Percentiles rank a stretch among this genome's conserved stretches.
These are phyloP conservation scores for Calliopsis andreniformis DNA, from an alignment of 1,140 invertebrate species.

Conservation along the genomic window DNA sequence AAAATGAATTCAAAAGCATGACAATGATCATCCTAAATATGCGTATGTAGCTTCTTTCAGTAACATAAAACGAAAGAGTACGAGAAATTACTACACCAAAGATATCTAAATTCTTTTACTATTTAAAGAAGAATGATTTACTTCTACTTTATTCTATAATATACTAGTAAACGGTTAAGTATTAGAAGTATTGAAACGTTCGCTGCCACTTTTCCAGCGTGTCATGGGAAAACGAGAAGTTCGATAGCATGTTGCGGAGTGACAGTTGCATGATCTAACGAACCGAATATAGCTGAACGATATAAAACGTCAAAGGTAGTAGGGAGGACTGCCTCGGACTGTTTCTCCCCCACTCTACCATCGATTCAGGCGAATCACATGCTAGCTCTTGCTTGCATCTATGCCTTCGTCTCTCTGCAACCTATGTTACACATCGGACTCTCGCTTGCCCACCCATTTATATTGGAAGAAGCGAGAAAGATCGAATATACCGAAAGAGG, in stretches of 20 bases:
- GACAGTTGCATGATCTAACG: conserved; percentile 68
- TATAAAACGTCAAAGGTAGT: conserved; percentile 58
- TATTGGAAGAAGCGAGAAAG: conserved; percentile 30
- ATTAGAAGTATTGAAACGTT: conserved; percentile 35
- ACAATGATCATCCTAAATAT: conserved; percentile 18
- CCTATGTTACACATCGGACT: conserved; percentile 44
- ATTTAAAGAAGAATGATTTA: background rate
- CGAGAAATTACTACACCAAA: too few relatives aligned
- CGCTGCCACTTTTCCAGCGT: conserved; percentile 20
- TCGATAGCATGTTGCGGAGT: conserved; percentile 63
- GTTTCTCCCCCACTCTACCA: conserved; percentile 10
- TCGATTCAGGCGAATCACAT: conserved; percentile 45
- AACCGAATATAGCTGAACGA: conserved; percentile 70
- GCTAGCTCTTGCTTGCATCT: conserved; percentile 31
- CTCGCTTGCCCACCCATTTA: conserved; percentile 53
- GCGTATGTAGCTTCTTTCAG: conserved; percentile 21
- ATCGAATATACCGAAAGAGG: conserved; percentile 3
- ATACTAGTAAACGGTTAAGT: background rate
- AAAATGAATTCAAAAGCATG: background rate
- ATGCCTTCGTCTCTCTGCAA: conserved; percentile 30
- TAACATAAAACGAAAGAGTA: too few relatives aligned
- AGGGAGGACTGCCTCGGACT: conserved; percentile 23
- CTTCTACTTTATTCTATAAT: background rate
- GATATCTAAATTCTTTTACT: too few relatives aligned
- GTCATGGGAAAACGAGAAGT: conserved; percentile 58